phyloP scores from a whole-genome alignment of 1,140 invertebrate genomes.

The Drosophila setifemur region DNA sequence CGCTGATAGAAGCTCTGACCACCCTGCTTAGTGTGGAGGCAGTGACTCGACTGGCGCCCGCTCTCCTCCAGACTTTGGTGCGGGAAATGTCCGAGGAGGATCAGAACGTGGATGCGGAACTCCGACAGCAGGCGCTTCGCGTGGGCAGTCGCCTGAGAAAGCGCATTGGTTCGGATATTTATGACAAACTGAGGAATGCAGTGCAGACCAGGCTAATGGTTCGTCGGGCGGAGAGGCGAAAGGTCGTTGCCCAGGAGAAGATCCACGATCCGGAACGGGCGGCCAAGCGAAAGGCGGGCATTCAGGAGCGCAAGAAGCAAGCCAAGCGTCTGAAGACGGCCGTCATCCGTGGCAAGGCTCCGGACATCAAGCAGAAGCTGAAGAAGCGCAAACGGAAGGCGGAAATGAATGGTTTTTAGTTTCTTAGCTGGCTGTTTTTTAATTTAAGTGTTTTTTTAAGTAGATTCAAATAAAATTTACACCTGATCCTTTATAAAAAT shows the following conservation, averaged over 20 bases:
- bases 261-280: slow-evolving; percentile 88
- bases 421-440: not conserved
- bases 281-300: slow-evolving; percentile 85
- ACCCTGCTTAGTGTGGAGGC: slow-evolving; percentile 83
- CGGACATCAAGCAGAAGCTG: slow-evolving; percentile 67
- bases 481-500: too few relatives aligned
- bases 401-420: slow-evolving; percentile 56
- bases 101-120: slow-evolving; percentile 83
- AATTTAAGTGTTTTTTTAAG: not conserved
- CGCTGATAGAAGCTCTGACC: slow-evolving; percentile 88
- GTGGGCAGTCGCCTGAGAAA: slow-evolving; percentile 87
- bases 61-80: slow-evolving; percentile 87
- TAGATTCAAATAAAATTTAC: not conserved
- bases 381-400: slow-evolving; percentile 77
- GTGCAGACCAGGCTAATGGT: slow-evolving; percentile 85
- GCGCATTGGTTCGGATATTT: slow-evolving; percentile 86
- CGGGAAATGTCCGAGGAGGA: slow-evolving; percentile 86
- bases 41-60: slow-evolving; percentile 83
- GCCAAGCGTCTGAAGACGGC: slow-evolving; percentile 73
- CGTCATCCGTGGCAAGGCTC: slow-evolving; percentile 72
- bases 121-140: slow-evolving; percentile 86
- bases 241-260: slow-evolving; percentile 85
- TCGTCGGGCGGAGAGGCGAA: slow-evolving; percentile 86
- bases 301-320: slow-evolving; percentile 75
- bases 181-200: slow-evolving; percentile 84